Evolutionary conservation across 2,113 vertebrate genomes (phyloP).

Genomic region (Solenodon paradoxus): DNA sequence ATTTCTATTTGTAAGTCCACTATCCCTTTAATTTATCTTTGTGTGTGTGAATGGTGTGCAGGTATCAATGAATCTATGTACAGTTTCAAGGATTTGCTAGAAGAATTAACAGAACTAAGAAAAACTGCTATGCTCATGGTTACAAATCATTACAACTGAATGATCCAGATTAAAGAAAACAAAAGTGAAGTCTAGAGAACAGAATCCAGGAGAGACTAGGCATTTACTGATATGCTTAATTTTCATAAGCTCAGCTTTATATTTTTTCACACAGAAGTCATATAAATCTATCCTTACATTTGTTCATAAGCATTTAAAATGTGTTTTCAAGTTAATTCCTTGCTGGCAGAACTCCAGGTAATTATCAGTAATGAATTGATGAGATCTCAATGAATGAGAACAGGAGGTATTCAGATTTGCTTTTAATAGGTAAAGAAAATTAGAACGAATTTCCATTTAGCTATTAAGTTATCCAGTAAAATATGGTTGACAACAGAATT

Average conservation of each 20-base stretch:
- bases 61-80: neutral
- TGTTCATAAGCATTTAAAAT: neutral
- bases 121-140: neutral
- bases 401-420: neutral
- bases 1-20: neutral
- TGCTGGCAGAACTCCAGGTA: neutral
- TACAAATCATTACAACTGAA: neutral
- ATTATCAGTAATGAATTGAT: neutral
- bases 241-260: neutral
- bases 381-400: neutral
- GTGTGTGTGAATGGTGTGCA: neutral
- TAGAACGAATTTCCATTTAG: neutral
- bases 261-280: neutral
- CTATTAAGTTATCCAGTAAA: neutral
- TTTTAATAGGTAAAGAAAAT: neutral
- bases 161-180: neutral
- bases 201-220: neutral
- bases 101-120: neutral
- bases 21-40: neutral
- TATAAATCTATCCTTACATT: neutral
- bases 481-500: neutral
- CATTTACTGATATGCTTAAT: neutral
- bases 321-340: neutral
- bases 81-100: neutral
- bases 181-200: neutral